A percentile compares a stretch with the other conserved stretches of the same genome.
These are phyloP conservation scores for Mystacornis crossleyi DNA, from an alignment of 2,113 vertebrate genomes.

Conservation along the genomic window DNA sequence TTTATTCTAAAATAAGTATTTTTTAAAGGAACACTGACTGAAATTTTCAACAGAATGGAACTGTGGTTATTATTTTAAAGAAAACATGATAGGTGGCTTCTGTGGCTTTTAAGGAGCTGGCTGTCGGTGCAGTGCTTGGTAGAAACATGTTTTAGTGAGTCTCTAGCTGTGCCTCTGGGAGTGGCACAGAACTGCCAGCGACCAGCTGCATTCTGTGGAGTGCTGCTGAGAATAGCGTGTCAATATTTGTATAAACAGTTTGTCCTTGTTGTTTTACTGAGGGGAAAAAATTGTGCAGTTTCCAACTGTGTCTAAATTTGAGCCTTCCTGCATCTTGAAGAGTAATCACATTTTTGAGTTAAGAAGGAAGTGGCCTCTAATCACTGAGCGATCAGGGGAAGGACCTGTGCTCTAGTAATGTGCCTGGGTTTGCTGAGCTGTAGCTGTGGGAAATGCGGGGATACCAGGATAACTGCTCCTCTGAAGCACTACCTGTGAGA, in stretches of 20 bases:
- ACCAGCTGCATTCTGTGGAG: not conserved
- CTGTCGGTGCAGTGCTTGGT: not conserved
- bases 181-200: not conserved
- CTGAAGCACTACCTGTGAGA: not conserved
- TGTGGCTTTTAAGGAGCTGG: not conserved
- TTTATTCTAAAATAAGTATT: not conserved
- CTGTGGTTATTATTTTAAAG: not conserved
- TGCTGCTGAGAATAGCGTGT: not conserved
- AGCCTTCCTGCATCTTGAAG: conserved; percentile 43
- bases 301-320: conserved; percentile 29
- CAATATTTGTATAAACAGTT: not conserved
- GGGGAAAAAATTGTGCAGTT: not conserved
- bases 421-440: not conserved
- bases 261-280: conserved; percentile 1
- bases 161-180: not conserved
- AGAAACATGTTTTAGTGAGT: not conserved
- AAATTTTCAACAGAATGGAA: not conserved
- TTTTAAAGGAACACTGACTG: not conserved
- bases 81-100: not conserved
- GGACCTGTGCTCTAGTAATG: conserved; percentile 9
- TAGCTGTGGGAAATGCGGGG: not conserved
- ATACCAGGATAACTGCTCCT: not conserved
- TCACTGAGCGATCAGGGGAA: not conserved
- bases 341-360: conserved; percentile 1
- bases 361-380: conserved; percentile 16